Evolutionary conservation across 2,113 vertebrate species (phyloP), one percentile per base, ranked within the genome.

Genomic region (Rhinichthys klamathensis): DNA sequence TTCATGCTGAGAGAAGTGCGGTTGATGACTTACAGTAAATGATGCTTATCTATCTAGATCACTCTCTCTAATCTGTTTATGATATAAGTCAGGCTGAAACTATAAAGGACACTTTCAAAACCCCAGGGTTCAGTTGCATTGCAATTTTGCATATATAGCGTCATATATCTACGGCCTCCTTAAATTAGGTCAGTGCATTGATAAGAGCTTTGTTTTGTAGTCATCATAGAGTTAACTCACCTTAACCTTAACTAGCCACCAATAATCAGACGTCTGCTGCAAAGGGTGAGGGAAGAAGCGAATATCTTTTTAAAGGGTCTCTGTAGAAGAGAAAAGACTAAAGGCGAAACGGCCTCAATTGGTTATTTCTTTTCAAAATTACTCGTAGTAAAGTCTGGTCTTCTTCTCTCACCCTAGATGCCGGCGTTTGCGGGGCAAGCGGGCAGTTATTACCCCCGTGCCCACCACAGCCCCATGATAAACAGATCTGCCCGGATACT

Each of bases 371-470:
- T 58, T 74, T 78, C 15, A 13, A 82, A 82, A 75, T 74, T 38
- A 4, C 25, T 58, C 44, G 89, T 92, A 89, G 94, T 94, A 94
- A 95, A 95, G 92, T 85, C 89, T 92, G 92, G 87, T 96, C 74
- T 96, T 95, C 92, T 96, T 95, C 93, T 94, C 93, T 93, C 92
- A 84, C 94, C 91, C 88, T 91, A 99, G 97, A 99, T 99, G 96
- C 98, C 98, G 95, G 96, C 98, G 96, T 97, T 98, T 97, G 96
- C 97, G 91, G 96, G 98, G 94, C 97, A 96, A 2, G 96, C 97
- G 0, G 95, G 96, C 89, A 89, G 95, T 2, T 95, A 95, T 95
- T 99, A 98, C 23, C 97, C 97, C 89, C 95, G 94, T 1, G 93
- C 94, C 93, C 96, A 95, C 91, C 96, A 96, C 88, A 95, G 96